Percentiles rank a stretch among this genome's conserved stretches.
phyloP scores from a whole-genome alignment of 2,113 vertebrate species.

The Psophia crepitans region DNA sequence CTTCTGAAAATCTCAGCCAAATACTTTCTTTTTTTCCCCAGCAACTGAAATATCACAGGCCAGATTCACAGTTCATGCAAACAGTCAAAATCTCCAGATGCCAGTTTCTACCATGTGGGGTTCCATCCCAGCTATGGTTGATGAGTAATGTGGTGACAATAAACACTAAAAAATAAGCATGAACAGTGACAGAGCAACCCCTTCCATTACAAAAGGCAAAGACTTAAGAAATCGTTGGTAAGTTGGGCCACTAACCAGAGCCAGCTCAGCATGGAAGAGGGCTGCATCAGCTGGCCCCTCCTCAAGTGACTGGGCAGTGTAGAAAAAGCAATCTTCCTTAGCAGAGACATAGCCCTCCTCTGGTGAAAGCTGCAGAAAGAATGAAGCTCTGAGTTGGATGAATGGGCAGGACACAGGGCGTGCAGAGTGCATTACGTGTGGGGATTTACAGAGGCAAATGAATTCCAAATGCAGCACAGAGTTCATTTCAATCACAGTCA shows the following conservation, averaged over 20 bases:
- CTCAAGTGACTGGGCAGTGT: conserved; percentile 79
- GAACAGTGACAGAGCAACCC: background rate
- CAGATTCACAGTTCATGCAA: conserved; percentile 12
- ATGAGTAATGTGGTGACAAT: background rate
- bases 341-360: conserved; percentile 88
- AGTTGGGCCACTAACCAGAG: conserved; percentile 86
- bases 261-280: conserved; percentile 90
- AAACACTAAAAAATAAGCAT: background rate
- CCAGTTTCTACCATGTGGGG: background rate
- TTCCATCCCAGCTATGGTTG: background rate
- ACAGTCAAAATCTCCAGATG: background rate
- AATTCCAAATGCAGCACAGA: background rate
- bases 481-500: background rate
- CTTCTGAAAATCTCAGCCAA: background rate
- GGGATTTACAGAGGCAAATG: background rate
- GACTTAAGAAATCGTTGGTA: conserved; percentile 35
- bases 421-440: background rate
- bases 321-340: conserved; percentile 85
- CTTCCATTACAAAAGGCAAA: conserved; percentile 12
- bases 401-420: background rate
- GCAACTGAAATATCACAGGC: background rate
- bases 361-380: conserved; percentile 87
- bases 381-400: conserved; percentile 64
- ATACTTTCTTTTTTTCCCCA: background rate
- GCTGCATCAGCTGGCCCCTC: conserved; percentile 81